phyloP scores from a whole-genome alignment of 2,797 vertebrate genomes.

The Capromys pilorides region DNA sequence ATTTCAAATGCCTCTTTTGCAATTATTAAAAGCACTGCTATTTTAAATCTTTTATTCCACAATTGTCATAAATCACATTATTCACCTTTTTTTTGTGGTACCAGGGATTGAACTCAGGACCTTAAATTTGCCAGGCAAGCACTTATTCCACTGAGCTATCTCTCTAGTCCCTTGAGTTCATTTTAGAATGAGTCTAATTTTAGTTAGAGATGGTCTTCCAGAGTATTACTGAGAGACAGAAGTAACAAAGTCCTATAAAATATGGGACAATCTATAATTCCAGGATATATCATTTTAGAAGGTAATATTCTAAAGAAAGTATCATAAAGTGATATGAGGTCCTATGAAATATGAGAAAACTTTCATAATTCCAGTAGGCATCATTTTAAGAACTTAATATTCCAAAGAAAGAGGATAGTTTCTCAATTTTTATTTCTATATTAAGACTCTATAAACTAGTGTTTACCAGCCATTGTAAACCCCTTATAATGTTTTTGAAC shows the following conservation, averaged over 20 bases:
- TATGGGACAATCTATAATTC: not conserved
- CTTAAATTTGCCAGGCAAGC: no score
- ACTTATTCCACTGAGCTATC: no score
- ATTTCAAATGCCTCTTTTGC: not conserved
- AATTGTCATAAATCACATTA: not conserved
- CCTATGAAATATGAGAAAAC: not conserved
- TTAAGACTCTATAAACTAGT: not conserved
- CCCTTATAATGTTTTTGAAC: not conserved
- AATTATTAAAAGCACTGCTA: not conserved
- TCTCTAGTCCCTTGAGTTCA: not conserved
- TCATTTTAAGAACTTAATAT: not conserved
- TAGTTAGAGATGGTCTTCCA: not conserved
- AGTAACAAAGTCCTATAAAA: not conserved
- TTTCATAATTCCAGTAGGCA: not conserved
- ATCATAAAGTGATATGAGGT: not conserved
- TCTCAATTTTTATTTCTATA: not conserved
- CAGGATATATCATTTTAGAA: not conserved
- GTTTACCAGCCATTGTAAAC: not conserved
- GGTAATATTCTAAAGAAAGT: not conserved
- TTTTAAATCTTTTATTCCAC: not conserved
- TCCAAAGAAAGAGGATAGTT: not conserved
- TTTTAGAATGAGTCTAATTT: not conserved
- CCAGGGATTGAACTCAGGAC: no score
- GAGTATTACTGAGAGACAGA: not conserved
- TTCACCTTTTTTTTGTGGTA: not conserved